Evolutionary conservation across 2,113 vertebrate species (phyloP), one percentile per base, ranked within the genome.

Genomic region (Clupea harengus): DNA sequence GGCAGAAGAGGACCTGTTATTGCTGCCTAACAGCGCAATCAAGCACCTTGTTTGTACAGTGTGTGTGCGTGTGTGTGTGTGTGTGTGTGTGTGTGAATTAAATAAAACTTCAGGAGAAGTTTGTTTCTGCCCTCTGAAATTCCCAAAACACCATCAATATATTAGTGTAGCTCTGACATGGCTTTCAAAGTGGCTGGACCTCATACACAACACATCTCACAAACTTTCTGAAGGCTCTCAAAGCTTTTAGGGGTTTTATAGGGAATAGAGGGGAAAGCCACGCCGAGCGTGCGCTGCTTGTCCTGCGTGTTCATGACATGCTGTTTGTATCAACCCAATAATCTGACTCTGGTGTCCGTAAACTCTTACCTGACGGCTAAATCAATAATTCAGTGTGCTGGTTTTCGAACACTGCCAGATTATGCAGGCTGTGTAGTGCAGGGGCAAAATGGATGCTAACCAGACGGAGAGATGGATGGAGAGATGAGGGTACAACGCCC

Each of bases 1-100:
- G 28, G n/a, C 60, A 82, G 78, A 39, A 44, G 47, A 86, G 52
- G 50, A 86, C n/a, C 81, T 75, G 82, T 78, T 78, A 78, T 78
- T 78, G 72, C 72, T 39, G 25, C 72, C 28, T 32, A 5, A 32
- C 72, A 78, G 28, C 15, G 28, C 72, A 39, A 32, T 78, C 72
- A 78, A 78, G 32, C 28, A 78, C 72, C 72, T 39, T 39, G 72
- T 39, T 5, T 78, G 39, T 44, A 28, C 72, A 39, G 54, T 32
- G 25, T 32, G 10, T 72, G 64, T 6, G n/a, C 28, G 64, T 25
- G 64, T 25, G n/a, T 72, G 64, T 32, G 28, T 39, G 67, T 75
- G 67, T 75, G 67, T 39, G 67, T 39, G 67, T 39, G 67, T 39
- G 67, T 13, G 67, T 11, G 25, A 25, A 7, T 25, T 3, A 75